A percentile compares a stretch with the other conserved stretches of the same genome.
phyloP scores from a whole-genome alignment of 2,797 vertebrate genomes.

The Pangasius mekongensis region DNA sequence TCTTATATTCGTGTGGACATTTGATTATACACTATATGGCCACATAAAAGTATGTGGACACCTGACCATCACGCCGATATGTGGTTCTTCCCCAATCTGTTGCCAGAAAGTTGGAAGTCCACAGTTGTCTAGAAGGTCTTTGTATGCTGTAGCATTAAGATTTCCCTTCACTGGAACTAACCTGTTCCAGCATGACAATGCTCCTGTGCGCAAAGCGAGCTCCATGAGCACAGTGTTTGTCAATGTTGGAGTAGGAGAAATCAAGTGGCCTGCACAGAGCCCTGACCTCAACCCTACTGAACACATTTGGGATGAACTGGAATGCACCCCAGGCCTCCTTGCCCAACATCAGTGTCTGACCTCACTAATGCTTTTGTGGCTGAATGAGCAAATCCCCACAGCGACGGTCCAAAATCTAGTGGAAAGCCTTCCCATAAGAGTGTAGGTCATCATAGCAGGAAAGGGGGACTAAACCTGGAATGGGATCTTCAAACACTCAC shows the following conservation, averaged over 20 bases:
- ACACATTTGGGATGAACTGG: background rate
- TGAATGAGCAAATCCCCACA: background rate
- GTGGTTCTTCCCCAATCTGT: background rate
- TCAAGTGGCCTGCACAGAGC: background rate
- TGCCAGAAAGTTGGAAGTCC: background rate
- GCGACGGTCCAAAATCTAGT: background rate
- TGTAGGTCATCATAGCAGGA: background rate
- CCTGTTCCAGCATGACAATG: background rate
- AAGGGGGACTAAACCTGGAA: background rate
- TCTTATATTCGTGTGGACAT: background rate
- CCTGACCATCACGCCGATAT: background rate
- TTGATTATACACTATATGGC: background rate
- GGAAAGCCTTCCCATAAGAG: background rate
- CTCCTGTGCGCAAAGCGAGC: background rate
- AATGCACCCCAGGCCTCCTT: background rate
- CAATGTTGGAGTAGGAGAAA: background rate
- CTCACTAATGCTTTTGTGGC: background rate
- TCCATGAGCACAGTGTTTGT: background rate
- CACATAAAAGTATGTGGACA: background rate
- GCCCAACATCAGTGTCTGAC: background rate
- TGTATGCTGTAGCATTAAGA: background rate
- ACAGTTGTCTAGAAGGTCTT: background rate
- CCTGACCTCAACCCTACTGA: background rate
- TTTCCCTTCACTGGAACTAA: background rate
- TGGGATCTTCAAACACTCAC: background rate